Evolutionary conservation across 2,888 invertebrate genomes (phyloP), one percentile per base, ranked within the genome.

Genomic region (Plagodis dolabraria): DNA sequence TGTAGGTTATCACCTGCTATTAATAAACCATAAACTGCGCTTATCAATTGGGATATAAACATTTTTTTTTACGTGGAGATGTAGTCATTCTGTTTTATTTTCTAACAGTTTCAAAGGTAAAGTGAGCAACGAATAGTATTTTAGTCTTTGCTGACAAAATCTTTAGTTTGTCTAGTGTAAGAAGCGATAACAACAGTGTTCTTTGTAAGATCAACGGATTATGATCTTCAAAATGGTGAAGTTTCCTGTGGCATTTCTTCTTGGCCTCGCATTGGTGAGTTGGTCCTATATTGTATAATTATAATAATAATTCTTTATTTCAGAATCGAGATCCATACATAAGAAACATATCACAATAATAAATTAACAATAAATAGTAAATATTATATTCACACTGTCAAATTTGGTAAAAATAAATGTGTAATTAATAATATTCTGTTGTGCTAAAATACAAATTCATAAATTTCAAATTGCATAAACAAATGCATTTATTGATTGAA

Each of bases 101-200:
- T 53, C 12, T 54, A 61, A 38, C 22, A 60, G 49, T 48, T 49
- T 53, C 50, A 12, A 52, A 22, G 34, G 36, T 45, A 10, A 57
- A 55, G 47, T 62, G 47, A 53, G 42, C 2, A 53, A 66, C 74
- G 75, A 81, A n/a, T n/a, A n/a, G n/a, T n/a, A n/a, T n/a, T n/a
- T n/a, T n/a, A n/a, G n/a, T 86, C 88, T 88, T 88, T 80, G 63
- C 82, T 79, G 84, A 80, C 85, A 87, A 90, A 79, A 81, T 73
- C 36, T 68, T 46, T 60, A 57, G 62, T 88, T 91, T 87, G 86
- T 81, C 76, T 71, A 71, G 84, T 83, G 62, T 77, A 87, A 86
- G 86, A 85, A 86, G 79, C 80, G 79, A 74, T 70, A 59, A 63
- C 59, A 57, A 61, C 8, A 53, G 55, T 52, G 34, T 53, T 56